phyloP scores from a whole-genome alignment of 23 tunicate species.

The Aplidium turbinatum region DNA sequence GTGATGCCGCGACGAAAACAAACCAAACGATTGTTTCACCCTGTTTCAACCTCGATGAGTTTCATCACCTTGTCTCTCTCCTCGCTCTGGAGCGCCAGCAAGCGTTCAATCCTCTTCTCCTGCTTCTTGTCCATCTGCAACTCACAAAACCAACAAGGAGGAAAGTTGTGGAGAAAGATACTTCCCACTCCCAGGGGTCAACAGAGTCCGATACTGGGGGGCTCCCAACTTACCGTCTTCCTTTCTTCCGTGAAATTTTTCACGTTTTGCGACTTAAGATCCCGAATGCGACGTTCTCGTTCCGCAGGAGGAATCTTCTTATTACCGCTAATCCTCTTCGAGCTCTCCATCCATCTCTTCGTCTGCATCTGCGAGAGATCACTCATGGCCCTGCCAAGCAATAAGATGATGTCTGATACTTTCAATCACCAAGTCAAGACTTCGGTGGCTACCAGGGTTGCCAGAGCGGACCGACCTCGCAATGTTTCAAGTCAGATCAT shows the following conservation, averaged over 20 bases:
- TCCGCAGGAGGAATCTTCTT: constrained; percentile 65
- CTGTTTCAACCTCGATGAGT: constrained; percentile 12
- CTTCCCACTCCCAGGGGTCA: too few species aligned
- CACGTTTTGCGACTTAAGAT: constrained; percentile 56
- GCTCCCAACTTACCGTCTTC: constrained; percentile 40
- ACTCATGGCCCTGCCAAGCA: constrained; percentile 71
- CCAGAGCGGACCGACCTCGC: too few species aligned
- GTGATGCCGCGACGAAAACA: too few species aligned
- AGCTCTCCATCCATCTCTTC: constrained; percentile 58
- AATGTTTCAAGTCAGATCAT: too few species aligned
- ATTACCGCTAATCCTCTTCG: constrained; percentile 56
- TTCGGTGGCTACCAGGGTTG: too few species aligned
- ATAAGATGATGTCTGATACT: too few species aligned
- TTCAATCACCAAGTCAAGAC: too few species aligned
- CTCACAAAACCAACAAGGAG: not conserved
- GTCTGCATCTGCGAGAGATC: constrained; percentile 62
- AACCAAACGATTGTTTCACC: too few species aligned
- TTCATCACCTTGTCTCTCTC: constrained; percentile 26
- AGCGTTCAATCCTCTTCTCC: constrained; percentile 20
- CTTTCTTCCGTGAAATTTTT: constrained; percentile 77
- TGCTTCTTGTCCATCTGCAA: constrained; percentile 44
- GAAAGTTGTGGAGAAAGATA: too few species aligned
- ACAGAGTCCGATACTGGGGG: too few species aligned
- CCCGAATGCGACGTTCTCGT: constrained; percentile 70
- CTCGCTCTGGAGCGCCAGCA: constrained; percentile 19